These are phyloP conservation scores for Creontiades dilutus DNA, from an alignment of 2,888 invertebrate genomes.

Conservation along the genomic window DNA sequence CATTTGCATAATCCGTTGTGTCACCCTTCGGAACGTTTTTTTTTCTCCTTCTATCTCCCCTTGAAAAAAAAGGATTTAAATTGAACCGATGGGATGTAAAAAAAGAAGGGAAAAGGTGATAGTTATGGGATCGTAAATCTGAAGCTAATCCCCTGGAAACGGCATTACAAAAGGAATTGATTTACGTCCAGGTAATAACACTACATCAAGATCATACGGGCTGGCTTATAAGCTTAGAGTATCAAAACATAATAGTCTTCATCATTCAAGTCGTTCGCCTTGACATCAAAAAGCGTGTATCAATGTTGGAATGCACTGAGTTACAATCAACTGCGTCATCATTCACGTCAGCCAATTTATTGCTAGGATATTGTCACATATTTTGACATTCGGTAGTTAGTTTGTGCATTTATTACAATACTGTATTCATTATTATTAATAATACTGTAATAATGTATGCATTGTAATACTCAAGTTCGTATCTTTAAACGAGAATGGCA, in stretches of 20 bases:
- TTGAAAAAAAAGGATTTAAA: slow-evolving; percentile 43
- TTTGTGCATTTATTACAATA: neutral
- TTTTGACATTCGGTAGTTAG: no score
- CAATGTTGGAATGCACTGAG: neutral
- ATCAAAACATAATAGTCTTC: slow-evolving; percentile 63
- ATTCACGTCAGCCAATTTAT: no score
- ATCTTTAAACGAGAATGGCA: no score
- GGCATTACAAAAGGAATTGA: slow-evolving; percentile 64
- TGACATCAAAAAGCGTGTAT: slow-evolving; percentile 47
- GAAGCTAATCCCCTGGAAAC: slow-evolving; percentile 62
- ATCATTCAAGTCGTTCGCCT: neutral
- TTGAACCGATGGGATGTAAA: slow-evolving; percentile 46
- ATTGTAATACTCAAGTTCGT: no score
- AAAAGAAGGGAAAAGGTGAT: slow-evolving; percentile 58
- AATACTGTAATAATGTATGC: no score
- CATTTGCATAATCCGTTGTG: slow-evolving; percentile 67
- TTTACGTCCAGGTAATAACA: slow-evolving; percentile 59
- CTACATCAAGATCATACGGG: slow-evolving; percentile 59
- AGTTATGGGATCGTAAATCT: slow-evolving; percentile 64
- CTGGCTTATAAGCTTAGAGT: slow-evolving; percentile 16
- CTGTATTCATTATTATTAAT: no score
- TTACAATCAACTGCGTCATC: no score
- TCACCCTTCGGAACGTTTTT: slow-evolving; percentile 26
- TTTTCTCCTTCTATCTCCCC: slow-evolving; percentile 25
- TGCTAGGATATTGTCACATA: no score